Conservation (phyloP, 2,797 vertebrate genomes). For the Gadopsis bispinosus region DNA sequence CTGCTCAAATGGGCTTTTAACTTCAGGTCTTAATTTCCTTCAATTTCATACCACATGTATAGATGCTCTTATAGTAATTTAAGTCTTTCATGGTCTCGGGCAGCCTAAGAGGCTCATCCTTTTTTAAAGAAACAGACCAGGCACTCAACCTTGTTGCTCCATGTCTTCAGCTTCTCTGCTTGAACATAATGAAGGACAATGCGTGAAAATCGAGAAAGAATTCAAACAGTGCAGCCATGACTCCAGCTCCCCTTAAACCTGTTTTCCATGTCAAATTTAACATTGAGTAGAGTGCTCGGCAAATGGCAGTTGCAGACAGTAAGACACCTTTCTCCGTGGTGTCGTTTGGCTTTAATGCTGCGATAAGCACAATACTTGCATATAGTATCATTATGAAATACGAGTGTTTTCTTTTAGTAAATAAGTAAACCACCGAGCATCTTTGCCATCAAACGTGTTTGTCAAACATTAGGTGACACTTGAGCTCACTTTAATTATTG, state of each 20-base stretch:
- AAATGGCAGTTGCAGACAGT: constrained; percentile 9
- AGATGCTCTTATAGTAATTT: constrained; percentile 55
- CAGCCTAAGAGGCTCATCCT: constrained; percentile 37
- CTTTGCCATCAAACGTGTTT: neutral
- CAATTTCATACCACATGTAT: constrained; percentile 59
- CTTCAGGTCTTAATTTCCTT: constrained; percentile 55
- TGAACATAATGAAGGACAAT: constrained; percentile 13
- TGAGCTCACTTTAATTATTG: constrained; percentile 8
- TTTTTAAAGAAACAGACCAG: constrained; percentile 6
- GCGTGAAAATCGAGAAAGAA: constrained; percentile 15
- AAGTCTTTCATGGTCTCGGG: constrained; percentile 59
- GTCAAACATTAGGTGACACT: neutral
- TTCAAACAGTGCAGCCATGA: constrained; percentile 33
- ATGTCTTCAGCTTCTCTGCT: constrained; percentile 19
- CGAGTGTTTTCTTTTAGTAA: neutral
- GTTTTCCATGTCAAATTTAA: constrained; percentile 28
- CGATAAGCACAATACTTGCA: neutral
- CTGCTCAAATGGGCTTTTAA: constrained; percentile 27
- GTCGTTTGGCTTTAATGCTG: neutral
- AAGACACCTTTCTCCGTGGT: neutral
- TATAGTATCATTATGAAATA: neutral
- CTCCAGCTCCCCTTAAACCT: constrained; percentile 36
- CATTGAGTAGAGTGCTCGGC: neutral
- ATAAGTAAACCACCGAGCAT: neutral
- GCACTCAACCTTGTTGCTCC: constrained; percentile 30